These are phyloP conservation scores for Callipepla squamata DNA, from an alignment of 2,113 vertebrate species.

Conservation along the genomic window DNA sequence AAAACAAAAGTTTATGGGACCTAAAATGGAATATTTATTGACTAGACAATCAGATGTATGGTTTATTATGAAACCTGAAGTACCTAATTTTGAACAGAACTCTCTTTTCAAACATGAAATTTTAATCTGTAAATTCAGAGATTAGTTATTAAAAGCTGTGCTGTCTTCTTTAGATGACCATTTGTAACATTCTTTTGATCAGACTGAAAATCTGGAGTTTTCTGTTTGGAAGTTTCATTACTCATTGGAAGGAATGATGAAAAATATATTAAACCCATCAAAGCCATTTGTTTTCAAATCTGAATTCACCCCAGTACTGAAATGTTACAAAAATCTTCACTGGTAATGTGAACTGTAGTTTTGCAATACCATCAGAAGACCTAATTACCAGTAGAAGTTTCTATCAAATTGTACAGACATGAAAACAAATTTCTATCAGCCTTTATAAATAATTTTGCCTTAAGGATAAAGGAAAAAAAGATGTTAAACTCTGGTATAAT, in stretches of 20 bases:
- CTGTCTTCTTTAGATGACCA: background rate
- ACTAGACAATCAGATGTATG: background rate
- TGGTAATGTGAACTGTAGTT: background rate
- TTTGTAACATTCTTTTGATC: background rate
- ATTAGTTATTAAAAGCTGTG: background rate
- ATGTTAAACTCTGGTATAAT: background rate
- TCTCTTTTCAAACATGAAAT: background rate
- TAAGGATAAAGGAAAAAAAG: background rate
- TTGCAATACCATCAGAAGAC: background rate
- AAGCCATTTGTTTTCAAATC: background rate
- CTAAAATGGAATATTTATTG: background rate
- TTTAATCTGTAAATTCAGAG: background rate
- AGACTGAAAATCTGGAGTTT: background rate
- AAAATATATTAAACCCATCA: background rate
- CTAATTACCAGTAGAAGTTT: background rate
- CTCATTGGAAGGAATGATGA: background rate
- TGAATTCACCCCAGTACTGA: background rate
- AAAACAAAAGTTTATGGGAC: background rate
- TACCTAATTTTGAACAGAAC: background rate
- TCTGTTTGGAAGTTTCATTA: background rate
- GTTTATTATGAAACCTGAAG: background rate
- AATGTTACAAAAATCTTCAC: background rate
- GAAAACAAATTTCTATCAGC: background rate
- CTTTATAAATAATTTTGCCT: background rate
- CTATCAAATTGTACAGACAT: background rate